These are phyloP conservation scores for Oligia latruncula DNA, from an alignment of 2,888 invertebrate species.

Conservation along the genomic window DNA sequence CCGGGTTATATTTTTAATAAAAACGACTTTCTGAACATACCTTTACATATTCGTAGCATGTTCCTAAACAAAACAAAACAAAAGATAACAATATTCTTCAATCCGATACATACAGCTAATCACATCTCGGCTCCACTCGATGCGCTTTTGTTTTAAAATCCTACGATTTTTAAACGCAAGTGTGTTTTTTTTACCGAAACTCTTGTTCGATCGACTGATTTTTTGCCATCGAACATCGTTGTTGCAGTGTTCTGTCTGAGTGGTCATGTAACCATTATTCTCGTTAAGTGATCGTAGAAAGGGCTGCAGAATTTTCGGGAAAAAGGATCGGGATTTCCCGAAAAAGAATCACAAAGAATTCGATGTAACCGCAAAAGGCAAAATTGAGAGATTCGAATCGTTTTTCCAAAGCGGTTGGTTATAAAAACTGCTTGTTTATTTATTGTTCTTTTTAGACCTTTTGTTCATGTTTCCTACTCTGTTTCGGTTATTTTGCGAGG, in stretches of 20 bases:
- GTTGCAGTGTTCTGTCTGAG: constrained; percentile 66
- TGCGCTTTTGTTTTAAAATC: constrained; percentile 47
- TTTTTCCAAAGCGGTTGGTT: constrained; percentile 7
- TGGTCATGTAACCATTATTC: constrained; percentile 61
- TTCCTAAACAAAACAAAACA: constrained; percentile 32
- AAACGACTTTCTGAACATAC: not conserved
- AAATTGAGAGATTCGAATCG: constrained; percentile 15
- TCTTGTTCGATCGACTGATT: constrained; percentile 34
- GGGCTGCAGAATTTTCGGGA: constrained; percentile 20
- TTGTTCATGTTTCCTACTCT: constrained; percentile 1
- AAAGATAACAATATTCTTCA: constrained; percentile 8
- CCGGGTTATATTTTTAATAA: not conserved
- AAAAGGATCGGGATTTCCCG: constrained; percentile 3
- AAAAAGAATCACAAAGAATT: constrained; percentile 31
- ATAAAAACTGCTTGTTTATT: constrained; percentile 5
- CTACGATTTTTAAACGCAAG: constrained; percentile 44
- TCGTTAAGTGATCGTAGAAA: constrained; percentile 34
- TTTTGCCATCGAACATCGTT: constrained; percentile 42
- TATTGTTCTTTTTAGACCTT: not conserved
- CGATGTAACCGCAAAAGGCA: constrained; percentile 13
- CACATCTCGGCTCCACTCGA: constrained; percentile 31
- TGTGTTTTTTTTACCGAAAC: constrained; percentile 33
- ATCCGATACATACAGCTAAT: constrained; percentile 41
- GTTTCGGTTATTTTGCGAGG: not conserved
- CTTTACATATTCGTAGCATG: not conserved